phyloP scores from a whole-genome alignment of 2,113 vertebrate genomes.

The Addax nasomaculatus region DNA sequence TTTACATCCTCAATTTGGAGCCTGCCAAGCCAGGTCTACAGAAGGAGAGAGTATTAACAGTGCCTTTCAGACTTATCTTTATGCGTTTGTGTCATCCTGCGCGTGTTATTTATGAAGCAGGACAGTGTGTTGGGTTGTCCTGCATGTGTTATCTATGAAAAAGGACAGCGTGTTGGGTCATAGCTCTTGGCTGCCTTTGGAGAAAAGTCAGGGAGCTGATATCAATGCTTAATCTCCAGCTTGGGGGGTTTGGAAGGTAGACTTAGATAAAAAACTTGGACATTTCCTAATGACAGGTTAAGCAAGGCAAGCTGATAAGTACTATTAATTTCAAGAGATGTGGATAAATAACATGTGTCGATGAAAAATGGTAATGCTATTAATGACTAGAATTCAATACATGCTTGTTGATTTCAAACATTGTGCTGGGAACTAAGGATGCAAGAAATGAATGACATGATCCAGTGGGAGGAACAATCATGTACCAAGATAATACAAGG shows the following conservation, averaged over 20 bases:
- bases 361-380: neutral
- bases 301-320: neutral
- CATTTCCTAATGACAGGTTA: neutral
- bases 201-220: neutral
- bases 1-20: constrained; percentile 26
- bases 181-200: neutral
- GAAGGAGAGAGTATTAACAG: neutral
- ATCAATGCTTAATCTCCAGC: neutral
- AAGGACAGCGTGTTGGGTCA: neutral
- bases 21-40: neutral
- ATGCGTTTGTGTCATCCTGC: neutral
- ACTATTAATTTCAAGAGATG: neutral
- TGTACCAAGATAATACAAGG: neutral
- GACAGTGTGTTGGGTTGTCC: neutral
- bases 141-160: neutral
- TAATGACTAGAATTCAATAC: neutral
- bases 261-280: neutral
- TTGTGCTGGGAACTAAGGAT: neutral
- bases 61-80: neutral
- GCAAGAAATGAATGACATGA: neutral
- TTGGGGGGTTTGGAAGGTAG: neutral
- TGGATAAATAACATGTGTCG: neutral
- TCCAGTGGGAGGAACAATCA: no score
- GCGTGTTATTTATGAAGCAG: neutral
- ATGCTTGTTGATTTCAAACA: neutral